Evolutionary conservation across 2,797 vertebrate genomes (phyloP), one percentile per base, ranked within the genome.

Genomic region (Falco columbarius): DNA sequence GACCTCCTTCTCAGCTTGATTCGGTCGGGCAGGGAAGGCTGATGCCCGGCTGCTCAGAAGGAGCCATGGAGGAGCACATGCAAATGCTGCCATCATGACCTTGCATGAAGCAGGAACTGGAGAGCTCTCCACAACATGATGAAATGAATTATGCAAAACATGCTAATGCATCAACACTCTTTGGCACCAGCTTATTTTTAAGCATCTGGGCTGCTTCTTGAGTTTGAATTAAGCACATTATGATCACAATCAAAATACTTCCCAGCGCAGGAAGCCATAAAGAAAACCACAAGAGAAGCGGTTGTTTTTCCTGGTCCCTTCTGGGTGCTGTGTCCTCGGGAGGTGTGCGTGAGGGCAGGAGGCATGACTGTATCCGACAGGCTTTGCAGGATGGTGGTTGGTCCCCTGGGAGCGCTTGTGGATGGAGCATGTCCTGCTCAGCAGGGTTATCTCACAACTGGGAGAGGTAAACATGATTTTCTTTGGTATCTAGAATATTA

Each of bases 331-430:
- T 24, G 70, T 30, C 56, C 29, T 20, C 0, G 1, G 55, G 14
- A 59, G 59, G 9, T 6, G 30, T 6, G 46, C 0, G 21, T 40
- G 71, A 12, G 70, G 54, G 58, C 74, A 15, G 47, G 46, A 74
- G 75, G 40, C 40, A 27, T 0, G 10, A 34, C 40, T 46, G 9
- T 42, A 29, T 7, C 44, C 11, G 17, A 9, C 6, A 5, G n/a
- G 30, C 38, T 89, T 40, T 63, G n/a, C 27, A 32, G 44, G n/a
- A 18, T 59, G 32, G 15, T 6, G 20, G 6, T 36, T 29, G 12
- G 8, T 47, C 20, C 14, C 19, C 27, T 0, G 1, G 54, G 24
- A 68, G 46, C 0, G 4, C 34, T 10, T 36, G 34, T 0, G 18
- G 26, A 29, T 30, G 49, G 16, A 54, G 11, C 0, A 1, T 59